A percentile compares a stretch with the other conserved stretches of the same genome.
These are phyloP conservation scores for Porites rus DNA, from an alignment of 92 coral and sea anemone species.

Conservation along the genomic window DNA sequence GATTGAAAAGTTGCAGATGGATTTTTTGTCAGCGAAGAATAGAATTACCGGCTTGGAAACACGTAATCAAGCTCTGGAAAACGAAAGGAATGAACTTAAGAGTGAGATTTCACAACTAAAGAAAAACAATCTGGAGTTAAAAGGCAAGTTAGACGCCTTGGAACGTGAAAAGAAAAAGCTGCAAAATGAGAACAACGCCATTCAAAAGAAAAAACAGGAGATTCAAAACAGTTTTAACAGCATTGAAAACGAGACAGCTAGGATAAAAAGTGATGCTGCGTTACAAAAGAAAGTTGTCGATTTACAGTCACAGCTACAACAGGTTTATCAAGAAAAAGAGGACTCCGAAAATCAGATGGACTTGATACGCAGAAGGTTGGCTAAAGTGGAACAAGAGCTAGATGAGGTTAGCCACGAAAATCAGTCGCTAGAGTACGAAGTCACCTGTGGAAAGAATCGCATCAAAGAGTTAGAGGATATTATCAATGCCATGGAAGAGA, in stretches of 20 bases:
- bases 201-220: constrained; percentile 75
- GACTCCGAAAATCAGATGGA: constrained; percentile 82
- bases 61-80: constrained; percentile 79
- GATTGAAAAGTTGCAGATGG: constrained; percentile 86
- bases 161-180: constrained; percentile 90
- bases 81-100: constrained; percentile 88
- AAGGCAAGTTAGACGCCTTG: constrained; percentile 83
- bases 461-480: constrained; percentile 90
- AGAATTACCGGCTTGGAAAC: constrained; percentile 81
- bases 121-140: constrained; percentile 82
- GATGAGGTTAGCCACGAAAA: constrained; percentile 81
- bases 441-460: constrained; percentile 77
- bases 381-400: constrained; percentile 80
- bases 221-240: constrained; percentile 50
- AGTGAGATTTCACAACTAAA: constrained; percentile 80
- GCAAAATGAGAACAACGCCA: constrained; percentile 72
- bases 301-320: constrained; percentile 79
- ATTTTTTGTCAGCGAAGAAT: constrained; percentile 79
- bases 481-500: constrained; percentile 84
- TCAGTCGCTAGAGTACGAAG: constrained; percentile 88
- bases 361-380: constrained; percentile 79
- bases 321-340: constrained; percentile 82
- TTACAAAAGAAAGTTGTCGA: constrained; percentile 87
- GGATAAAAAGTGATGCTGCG: constrained; percentile 70
- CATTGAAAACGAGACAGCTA: constrained; percentile 69